A percentile compares a stretch with the other conserved stretches of the same genome.
These are phyloP conservation scores for Denticeps clupeoides DNA, from an alignment of 2,797 vertebrate species.

Conservation along the genomic window DNA sequence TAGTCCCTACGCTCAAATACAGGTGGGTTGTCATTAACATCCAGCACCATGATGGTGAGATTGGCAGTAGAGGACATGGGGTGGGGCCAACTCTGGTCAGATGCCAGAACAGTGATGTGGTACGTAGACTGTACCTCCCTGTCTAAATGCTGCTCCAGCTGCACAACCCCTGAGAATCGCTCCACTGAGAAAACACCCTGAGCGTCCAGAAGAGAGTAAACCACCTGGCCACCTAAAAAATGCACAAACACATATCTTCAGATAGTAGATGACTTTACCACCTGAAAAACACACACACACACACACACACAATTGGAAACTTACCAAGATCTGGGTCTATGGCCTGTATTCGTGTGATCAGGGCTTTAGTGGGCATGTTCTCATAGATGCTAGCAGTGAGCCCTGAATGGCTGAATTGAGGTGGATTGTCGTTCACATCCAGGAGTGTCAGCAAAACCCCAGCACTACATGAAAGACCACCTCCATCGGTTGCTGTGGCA, in stretches of 20 bases:
- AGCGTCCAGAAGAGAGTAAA: conserved; percentile 76
- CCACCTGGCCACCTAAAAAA: conserved; percentile 68
- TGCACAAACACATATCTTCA: conserved; percentile 76
- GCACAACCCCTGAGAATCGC: conserved; percentile 73
- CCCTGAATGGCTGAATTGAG: conserved; percentile 68
- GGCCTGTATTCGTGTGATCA: conserved; percentile 86
- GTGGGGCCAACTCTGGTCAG: conserved; percentile 68
- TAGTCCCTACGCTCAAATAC: conserved; percentile 91
- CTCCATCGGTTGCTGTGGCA: conserved; percentile 78
- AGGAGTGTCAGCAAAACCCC: conserved; percentile 68
- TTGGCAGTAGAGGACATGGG: conserved; percentile 72
- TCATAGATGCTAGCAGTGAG: conserved; percentile 81
- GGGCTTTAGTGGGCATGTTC: conserved; percentile 81
- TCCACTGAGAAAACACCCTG: conserved; percentile 83
- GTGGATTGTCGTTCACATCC: conserved; percentile 93
- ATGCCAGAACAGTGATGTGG: conserved; percentile 72
- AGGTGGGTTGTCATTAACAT: conserved; percentile 93
- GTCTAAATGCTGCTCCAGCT: conserved; percentile 78
- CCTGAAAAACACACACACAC: neutral
- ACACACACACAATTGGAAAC: neutral
- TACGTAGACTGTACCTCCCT: conserved; percentile 80
- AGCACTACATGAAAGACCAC: conserved; percentile 77
- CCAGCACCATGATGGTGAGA: conserved; percentile 81
- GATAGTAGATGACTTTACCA: conserved; percentile 71
- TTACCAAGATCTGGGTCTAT: conserved; percentile 84